These are phyloP conservation scores for Ardeotis arabs DNA, from an alignment of 2,113 vertebrate genomes.

Conservation along the genomic window DNA sequence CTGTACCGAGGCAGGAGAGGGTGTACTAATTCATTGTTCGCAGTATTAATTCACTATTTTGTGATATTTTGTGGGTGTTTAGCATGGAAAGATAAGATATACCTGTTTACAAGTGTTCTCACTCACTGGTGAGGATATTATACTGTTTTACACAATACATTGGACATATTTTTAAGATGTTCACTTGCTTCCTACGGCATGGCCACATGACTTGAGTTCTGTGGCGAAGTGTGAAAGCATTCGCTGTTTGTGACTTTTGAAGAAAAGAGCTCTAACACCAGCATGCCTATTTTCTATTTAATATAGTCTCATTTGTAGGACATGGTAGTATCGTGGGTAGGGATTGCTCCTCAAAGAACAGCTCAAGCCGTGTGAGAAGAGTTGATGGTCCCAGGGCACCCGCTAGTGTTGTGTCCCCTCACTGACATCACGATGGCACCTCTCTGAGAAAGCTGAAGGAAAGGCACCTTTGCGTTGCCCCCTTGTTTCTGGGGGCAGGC, in stretches of 20 bases:
- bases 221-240: background rate
- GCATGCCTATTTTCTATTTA: background rate
- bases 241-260: background rate
- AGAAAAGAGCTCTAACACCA: background rate
- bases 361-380: background rate
- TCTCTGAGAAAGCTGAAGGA: background rate
- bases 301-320: rapidly evolving
- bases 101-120: background rate
- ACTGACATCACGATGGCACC: background rate
- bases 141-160: background rate
- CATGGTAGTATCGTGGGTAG: too few relatives aligned
- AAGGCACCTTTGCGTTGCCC: background rate
- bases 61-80: background rate
- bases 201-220: background rate
- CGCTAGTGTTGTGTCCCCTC: background rate
- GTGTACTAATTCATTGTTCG: background rate
- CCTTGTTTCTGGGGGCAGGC: background rate
- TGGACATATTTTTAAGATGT: background rate
- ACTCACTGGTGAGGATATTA: background rate
- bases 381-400: background rate
- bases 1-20: rapidly evolving
- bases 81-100: background rate
- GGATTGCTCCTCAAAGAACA: background rate
- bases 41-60: background rate
- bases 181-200: background rate